Percentiles rank a stretch among this genome's conserved stretches.
Evolutionary conservation across 2,113 vertebrate species (phyloP).

Genomic region (Heterotis niloticus): DNA sequence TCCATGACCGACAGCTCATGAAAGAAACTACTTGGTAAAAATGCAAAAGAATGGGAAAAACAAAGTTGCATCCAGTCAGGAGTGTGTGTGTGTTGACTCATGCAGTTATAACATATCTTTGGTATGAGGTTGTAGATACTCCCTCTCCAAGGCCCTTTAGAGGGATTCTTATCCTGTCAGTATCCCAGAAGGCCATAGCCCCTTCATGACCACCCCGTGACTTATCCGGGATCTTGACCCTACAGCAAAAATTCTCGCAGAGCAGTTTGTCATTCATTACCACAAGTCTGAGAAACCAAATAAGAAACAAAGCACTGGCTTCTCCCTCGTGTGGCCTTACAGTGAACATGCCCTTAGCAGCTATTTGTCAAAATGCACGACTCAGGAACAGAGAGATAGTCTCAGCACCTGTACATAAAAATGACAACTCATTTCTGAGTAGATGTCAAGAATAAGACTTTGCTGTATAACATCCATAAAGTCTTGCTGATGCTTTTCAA

Average conservation of each 20-base stretch:
- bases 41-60: neutral
- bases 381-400: neutral
- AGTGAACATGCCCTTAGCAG: neutral
- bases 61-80: constrained; percentile 16
- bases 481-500: no score
- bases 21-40: neutral
- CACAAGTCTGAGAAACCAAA: constrained; percentile 41
- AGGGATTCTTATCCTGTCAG: constrained; percentile 25
- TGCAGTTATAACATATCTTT: neutral
- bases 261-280: constrained; percentile 46
- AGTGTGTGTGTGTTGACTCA: constrained; percentile 21
- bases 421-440: no score
- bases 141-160: constrained; percentile 27
- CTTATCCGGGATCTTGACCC: constrained; percentile 2
- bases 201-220: constrained; percentile 10
- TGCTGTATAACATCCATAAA: no score
- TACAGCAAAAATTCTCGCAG: constrained; percentile 9
- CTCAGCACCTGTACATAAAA: no score
- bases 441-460: no score
- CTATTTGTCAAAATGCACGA: neutral
- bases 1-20: neutral
- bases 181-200: neutral
- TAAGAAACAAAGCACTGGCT: constrained; percentile 22
- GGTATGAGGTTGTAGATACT: constrained; percentile 26
- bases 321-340: neutral